Percentiles rank a stretch among this genome's conserved stretches.
phyloP scores from a whole-genome alignment of 2,888 invertebrate genomes.

The Ochlodes sylvanus region DNA sequence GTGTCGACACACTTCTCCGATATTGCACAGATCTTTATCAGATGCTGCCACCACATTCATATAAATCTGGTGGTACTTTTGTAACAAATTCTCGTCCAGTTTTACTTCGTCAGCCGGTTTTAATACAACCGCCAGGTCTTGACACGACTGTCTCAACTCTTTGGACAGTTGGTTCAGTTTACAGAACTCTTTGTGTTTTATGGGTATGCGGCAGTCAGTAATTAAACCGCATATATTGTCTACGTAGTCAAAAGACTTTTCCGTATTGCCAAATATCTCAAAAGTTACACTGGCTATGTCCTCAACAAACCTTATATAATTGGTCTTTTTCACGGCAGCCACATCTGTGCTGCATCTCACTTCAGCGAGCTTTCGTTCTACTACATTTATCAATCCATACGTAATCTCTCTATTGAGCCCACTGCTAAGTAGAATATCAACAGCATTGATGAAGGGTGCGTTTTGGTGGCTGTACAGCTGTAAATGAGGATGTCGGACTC shows the following conservation, averaged over 20 bases:
- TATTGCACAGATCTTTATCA: constrained; percentile 76
- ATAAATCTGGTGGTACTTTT: constrained; percentile 79
- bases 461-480: constrained; percentile 80
- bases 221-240: constrained; percentile 76
- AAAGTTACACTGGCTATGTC: constrained; percentile 79
- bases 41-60: constrained; percentile 80
- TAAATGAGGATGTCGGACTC: constrained; percentile 74
- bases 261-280: constrained; percentile 78
- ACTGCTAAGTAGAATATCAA: constrained; percentile 77
- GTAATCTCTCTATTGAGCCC: constrained; percentile 81
- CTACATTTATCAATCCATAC: constrained; percentile 78
- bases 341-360: constrained; percentile 73
- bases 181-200: constrained; percentile 79
- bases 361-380: constrained; percentile 79
- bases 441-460: constrained; percentile 78
- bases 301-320: constrained; percentile 78
- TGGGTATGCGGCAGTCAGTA: constrained; percentile 76
- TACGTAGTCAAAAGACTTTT: constrained; percentile 73
- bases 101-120: constrained; percentile 54
- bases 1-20: constrained; percentile 69
- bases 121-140: constrained; percentile 72
- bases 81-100: constrained; percentile 65
- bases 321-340: constrained; percentile 74
- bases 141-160: constrained; percentile 77
- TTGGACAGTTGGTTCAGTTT: constrained; percentile 77